Conservation (phyloP, 1,140 invertebrate species). For the Platorchestia sp. region DNA sequence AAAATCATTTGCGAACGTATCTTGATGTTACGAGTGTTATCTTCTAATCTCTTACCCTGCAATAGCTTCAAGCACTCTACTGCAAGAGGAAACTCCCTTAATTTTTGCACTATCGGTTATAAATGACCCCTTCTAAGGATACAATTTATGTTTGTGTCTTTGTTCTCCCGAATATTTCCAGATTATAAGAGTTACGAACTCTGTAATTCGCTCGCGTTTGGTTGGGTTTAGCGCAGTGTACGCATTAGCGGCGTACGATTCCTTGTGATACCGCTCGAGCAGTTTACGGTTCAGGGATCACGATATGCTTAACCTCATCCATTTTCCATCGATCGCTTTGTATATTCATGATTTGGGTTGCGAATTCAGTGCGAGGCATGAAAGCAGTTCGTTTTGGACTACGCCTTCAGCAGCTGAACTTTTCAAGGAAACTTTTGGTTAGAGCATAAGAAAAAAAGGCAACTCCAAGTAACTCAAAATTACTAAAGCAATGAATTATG, state of each 20-base stretch:
- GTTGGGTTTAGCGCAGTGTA: background rate
- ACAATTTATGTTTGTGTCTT: background rate
- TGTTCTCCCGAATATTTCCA: background rate
- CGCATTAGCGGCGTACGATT: background rate
- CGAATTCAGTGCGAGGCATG: too few relatives aligned
- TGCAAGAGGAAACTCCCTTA: background rate
- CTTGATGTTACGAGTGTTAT: background rate
- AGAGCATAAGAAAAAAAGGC: too few relatives aligned
- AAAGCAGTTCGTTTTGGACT: too few relatives aligned
- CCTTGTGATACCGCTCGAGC: background rate
- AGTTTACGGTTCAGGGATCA: background rate
- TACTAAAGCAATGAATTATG: too few relatives aligned
- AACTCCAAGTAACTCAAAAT: too few relatives aligned
- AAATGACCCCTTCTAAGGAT: background rate
- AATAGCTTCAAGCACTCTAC: background rate
- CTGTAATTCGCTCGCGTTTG: background rate
- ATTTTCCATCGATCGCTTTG: background rate
- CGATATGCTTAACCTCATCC: background rate
- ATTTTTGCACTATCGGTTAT: background rate
- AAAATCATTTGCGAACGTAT: background rate
- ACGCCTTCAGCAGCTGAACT: too few relatives aligned
- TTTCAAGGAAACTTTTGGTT: too few relatives aligned
- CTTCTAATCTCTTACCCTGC: background rate
- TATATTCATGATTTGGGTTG: too few relatives aligned
- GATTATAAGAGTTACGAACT: background rate